A percentile compares a stretch with the other conserved stretches of the same genome.
Evolutionary conservation across 2,113 vertebrate genomes (phyloP).

Genomic region (Tapirus terrestris): DNA sequence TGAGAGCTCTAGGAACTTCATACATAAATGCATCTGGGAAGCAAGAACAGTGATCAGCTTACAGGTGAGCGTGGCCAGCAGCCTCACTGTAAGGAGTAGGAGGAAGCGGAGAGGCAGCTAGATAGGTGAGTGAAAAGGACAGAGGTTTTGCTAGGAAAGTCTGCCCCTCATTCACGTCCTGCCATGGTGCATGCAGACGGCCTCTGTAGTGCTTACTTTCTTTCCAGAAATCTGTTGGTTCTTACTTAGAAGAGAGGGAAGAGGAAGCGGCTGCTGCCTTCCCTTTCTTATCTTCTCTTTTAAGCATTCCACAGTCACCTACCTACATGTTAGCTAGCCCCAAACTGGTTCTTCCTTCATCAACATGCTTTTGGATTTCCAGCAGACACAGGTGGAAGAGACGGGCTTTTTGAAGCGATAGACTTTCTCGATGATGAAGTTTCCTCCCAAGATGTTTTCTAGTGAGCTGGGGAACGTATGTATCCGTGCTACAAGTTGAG

Average conservation of each 20-base stretch:
- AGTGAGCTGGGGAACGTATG: not conserved
- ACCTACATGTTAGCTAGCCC: accelerated
- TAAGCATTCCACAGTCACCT: not conserved
- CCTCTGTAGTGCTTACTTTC: not conserved
- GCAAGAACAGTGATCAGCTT: not conserved
- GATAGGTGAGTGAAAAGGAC: not conserved
- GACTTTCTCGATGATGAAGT: not conserved
- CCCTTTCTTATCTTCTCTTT: not conserved
- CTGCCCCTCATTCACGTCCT: accelerated
- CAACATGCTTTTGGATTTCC: not conserved
- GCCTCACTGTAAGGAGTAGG: not conserved
- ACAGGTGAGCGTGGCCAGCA: not conserved
- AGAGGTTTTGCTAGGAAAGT: too few species aligned
- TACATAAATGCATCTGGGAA: not conserved
- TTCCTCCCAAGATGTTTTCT: not conserved
- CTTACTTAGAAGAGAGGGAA: not conserved
- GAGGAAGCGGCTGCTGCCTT: too few species aligned
- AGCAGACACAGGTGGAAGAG: not conserved
- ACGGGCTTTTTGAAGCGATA: not conserved
- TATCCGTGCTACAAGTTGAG: not conserved
- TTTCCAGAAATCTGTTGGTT: not conserved
- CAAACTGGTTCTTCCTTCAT: not conserved
- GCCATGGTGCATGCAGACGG: too few species aligned
- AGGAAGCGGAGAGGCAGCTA: not conserved
- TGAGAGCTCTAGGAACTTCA: too few species aligned